These are phyloP conservation scores for Chrysotoxum bicinctum DNA, from an alignment of 2,888 invertebrate genomes.

Conservation along the genomic window DNA sequence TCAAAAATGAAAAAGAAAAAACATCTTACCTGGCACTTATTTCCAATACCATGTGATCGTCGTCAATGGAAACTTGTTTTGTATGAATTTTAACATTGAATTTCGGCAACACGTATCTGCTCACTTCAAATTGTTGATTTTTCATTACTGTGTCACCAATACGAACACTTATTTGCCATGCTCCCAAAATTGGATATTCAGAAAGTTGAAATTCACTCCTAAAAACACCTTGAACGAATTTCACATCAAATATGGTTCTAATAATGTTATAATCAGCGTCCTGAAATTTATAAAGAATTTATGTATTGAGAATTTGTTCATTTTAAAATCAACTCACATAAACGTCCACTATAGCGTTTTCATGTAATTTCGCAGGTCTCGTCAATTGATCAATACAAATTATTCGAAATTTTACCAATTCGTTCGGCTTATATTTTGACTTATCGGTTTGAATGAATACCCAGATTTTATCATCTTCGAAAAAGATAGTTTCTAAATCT, in stretches of 20 bases:
- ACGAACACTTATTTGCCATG: slow-evolving; percentile 86
- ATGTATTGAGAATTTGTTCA: no score
- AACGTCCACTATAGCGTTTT: no score
- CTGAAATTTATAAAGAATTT: slow-evolving; percentile 79
- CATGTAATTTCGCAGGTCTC: no score
- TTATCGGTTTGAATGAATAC: no score
- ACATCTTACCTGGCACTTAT: slow-evolving; percentile 82
- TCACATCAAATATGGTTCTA: slow-evolving; percentile 88
- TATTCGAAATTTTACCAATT: no score
- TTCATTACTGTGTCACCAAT: not conserved
- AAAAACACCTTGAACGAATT: slow-evolving; percentile 83
- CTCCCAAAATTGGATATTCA: slow-evolving; percentile 90
- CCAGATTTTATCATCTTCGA: no score
- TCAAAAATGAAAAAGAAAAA: not conserved
- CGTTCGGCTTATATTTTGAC: no score
- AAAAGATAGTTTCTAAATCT: no score
- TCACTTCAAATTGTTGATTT: slow-evolving; percentile 84
- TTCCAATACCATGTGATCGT: slow-evolving; percentile 88
- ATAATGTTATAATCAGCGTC: slow-evolving; percentile 89
- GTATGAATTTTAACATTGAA: slow-evolving; percentile 93
- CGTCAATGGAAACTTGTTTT: slow-evolving; percentile 84
- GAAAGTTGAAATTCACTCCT: slow-evolving; percentile 90
- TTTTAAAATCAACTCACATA: no score
- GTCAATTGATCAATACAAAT: no score
- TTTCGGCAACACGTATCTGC: slow-evolving; percentile 95